Conservation (phyloP, 92 coral and sea anemone genomes). For the Palythoa heliodiscus region DNA sequence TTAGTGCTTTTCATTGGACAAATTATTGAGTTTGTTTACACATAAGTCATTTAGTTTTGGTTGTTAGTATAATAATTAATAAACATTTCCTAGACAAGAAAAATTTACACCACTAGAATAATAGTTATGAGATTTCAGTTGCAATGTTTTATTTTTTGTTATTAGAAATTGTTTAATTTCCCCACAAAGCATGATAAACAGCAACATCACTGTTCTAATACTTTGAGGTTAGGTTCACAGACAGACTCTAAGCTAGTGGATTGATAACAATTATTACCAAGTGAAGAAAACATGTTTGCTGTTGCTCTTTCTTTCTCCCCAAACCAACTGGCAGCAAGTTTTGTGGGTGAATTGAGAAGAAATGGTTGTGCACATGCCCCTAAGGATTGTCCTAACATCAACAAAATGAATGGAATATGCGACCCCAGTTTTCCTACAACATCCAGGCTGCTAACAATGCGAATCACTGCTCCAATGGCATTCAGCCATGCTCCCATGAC, state of each 20-base stretch:
- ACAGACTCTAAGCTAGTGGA: not conserved
- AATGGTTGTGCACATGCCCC: constrained; percentile 91
- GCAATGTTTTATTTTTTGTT: too few relatives aligned
- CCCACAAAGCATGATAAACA: too few relatives aligned
- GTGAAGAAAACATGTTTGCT: constrained; percentile 90
- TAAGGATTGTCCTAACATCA: constrained; percentile 82
- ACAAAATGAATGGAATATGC: constrained; percentile 63
- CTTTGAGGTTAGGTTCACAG: too few relatives aligned
- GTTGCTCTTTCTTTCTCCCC: constrained; percentile 83
- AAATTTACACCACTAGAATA: too few relatives aligned
- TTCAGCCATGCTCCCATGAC: constrained; percentile 88
- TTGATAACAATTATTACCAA: constrained; percentile 50
- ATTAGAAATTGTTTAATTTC: too few relatives aligned
- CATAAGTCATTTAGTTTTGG: too few relatives aligned
- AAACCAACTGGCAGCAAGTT: constrained; percentile 96
- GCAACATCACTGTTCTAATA: too few relatives aligned
- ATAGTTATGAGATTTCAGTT: too few relatives aligned
- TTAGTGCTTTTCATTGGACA: too few relatives aligned
- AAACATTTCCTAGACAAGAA: too few relatives aligned
- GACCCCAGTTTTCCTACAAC: constrained; percentile 11
- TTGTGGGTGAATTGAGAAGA: constrained; percentile 85
- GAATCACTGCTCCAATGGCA: constrained; percentile 79
- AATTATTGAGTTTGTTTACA: too few relatives aligned
- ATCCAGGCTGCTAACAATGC: constrained; percentile 67
- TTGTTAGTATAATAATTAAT: too few relatives aligned